phyloP scores from a whole-genome alignment of 1,140 invertebrate species.

The Glomeris maerens region DNA sequence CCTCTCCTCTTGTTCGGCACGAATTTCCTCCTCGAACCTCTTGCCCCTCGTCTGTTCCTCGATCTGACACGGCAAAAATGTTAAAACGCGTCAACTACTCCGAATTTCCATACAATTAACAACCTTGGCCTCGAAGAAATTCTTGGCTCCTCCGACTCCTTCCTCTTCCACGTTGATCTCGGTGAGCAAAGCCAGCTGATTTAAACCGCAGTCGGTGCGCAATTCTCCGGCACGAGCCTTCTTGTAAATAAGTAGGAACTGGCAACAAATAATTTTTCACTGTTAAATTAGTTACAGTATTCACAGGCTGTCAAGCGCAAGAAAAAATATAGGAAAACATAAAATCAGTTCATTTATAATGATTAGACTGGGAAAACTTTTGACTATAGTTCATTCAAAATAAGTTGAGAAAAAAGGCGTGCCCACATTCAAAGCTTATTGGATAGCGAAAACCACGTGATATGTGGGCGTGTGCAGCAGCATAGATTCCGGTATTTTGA shows the following conservation, averaged over 20 bases:
- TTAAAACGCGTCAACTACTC: not conserved
- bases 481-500: too few species aligned
- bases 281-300: too few species aligned
- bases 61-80: conserved; percentile 42
- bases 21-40: conserved; percentile 76
- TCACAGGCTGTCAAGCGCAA: too few species aligned
- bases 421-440: too few species aligned
- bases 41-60: conserved; percentile 59
- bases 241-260: conserved; percentile 71
- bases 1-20: conserved; percentile 69
- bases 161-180: conserved; percentile 79
- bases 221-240: conserved; percentile 75
- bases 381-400: too few species aligned
- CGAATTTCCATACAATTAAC: conserved; percentile 1
- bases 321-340: not conserved
- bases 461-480: too few species aligned
- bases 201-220: conserved; percentile 61
- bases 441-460: too few species aligned
- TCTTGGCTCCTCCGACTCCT: conserved; percentile 73
- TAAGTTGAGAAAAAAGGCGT: too few species aligned
- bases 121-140: conserved; percentile 81
- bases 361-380: too few species aligned
- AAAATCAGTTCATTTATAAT: too few species aligned
- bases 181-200: conserved; percentile 61
- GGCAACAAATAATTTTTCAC: too few species aligned